phyloP scores from a whole-genome alignment of 1,140 invertebrate genomes.

The Cherax quadricarinatus region DNA sequence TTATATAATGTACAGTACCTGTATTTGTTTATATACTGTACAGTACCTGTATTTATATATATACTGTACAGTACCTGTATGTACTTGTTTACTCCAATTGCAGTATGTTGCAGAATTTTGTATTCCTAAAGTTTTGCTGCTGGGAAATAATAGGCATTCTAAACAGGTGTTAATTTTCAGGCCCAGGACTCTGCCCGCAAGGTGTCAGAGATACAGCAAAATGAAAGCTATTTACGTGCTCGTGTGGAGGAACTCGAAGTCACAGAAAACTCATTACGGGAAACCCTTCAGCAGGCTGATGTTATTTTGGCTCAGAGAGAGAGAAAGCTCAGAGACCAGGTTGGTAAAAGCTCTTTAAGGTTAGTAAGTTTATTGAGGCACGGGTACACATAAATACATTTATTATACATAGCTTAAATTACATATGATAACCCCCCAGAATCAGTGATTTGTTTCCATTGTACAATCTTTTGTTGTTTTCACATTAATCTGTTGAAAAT shows the following conservation, averaged over 20 bases:
- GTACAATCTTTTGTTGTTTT: background rate
- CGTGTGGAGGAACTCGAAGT: slow-evolving; percentile 76
- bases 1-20: too few species aligned
- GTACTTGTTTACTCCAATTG: too few species aligned
- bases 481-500: background rate
- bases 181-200: slow-evolving; percentile 72
- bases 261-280: slow-evolving; percentile 73
- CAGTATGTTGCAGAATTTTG: too few species aligned
- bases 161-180: slow-evolving; percentile 10
- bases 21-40: too few species aligned
- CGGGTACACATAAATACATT: too few species aligned
- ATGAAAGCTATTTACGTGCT: slow-evolving; percentile 74
- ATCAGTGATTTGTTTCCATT: background rate
- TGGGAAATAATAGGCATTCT: too few species aligned
- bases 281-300: slow-evolving; percentile 73
- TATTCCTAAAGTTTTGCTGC: too few species aligned
- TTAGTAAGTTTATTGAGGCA: too few species aligned
- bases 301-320: slow-evolving; percentile 69
- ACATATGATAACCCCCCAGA: too few species aligned
- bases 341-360: slow-evolving; percentile 18
- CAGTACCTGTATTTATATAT: too few species aligned
- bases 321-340: slow-evolving; percentile 71
- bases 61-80: too few species aligned
- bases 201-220: slow-evolving; percentile 74
- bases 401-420: too few species aligned